A percentile compares a stretch with the other conserved stretches of the same genome.
Conservation (phyloP, 2,797 vertebrate species). For the Fratercula arctica region DNA sequence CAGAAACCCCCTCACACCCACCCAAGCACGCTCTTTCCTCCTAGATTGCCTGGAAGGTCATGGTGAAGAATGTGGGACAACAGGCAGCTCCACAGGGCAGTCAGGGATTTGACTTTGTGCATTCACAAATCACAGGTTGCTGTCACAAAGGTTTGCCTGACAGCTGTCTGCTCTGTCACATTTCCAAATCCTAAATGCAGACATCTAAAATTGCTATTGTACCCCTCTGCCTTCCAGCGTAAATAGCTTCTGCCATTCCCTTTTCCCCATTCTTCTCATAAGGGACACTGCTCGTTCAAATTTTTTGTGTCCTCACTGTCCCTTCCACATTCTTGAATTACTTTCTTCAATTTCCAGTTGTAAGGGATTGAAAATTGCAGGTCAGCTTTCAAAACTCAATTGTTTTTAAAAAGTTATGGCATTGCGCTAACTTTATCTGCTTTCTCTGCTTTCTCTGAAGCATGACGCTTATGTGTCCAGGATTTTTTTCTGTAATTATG, state of each 20-base stretch:
- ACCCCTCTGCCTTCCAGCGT: background rate
- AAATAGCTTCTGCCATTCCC: background rate
- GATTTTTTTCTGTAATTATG: background rate
- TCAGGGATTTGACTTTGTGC: background rate
- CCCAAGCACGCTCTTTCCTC: background rate
- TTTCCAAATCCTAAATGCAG: conserved; percentile 18
- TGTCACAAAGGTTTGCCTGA: background rate
- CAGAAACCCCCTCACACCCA: background rate
- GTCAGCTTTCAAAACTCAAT: background rate
- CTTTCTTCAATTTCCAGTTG: background rate
- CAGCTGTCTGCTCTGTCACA: background rate
- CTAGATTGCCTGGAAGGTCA: background rate
- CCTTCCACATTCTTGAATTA: background rate
- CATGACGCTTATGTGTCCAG: background rate
- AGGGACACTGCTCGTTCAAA: background rate
- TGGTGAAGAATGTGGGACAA: background rate
- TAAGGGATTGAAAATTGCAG: background rate
- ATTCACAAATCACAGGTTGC: background rate
- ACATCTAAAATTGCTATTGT: background rate
- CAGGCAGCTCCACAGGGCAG: background rate
- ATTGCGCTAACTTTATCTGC: background rate
- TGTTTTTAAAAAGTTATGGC: background rate
- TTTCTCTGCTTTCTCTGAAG: background rate
- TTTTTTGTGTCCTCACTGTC: background rate
- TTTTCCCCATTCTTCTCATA: background rate